Evolutionary conservation across 53 echinoderm and acorn worm genomes (phyloP), one percentile per base, ranked within the genome.

Genomic region (Holothuria scabra): DNA sequence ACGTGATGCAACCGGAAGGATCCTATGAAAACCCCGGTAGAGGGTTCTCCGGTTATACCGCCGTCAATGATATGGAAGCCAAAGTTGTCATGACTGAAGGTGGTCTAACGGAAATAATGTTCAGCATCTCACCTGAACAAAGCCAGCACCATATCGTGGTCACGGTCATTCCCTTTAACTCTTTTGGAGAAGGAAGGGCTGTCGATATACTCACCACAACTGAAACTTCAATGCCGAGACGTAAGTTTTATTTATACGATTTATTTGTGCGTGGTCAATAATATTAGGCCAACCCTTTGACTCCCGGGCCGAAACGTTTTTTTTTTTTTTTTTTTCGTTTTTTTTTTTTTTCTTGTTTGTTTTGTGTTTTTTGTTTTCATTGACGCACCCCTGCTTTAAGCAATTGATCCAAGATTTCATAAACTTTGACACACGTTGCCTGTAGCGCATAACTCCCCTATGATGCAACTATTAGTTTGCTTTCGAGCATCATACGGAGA

Each of bases 1-100:
- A n/a, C 68, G 76, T 79, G 21, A 78, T 65, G 31, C 89, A 89
- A 60, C 89, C 89, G 14, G 89, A 84, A 33, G 84, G 78, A 10
- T 57, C 89, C 22, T 26, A 78, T 57, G 89, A 74, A 25, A 84
- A 35, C 25, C 59, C 69, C 26, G 89, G 89, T 16, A 65, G 82
- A 32, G 89, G 84, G 41, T 46, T 89, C 66, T 66, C 84, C 2
- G 76, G 65, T 59, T 89, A 78, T 78, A 89, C 30, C 35, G 22
- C 57, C 22, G 9, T 28, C 33, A 76, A 84, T 24, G 89, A 84
- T 65, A 84, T 84, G 57, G 29, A 68, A 38, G 46, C 44, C 30
- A n/a, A 1, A 7, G 78, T 67, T 2, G 26, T 8, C 48, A 48
- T 48, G 48, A 28, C 76, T 26, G 76, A 76, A 57, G 76, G 76